Evolutionary conservation across 2,113 vertebrate genomes (phyloP).

Genomic region (Crotophaga sulcirostris): DNA sequence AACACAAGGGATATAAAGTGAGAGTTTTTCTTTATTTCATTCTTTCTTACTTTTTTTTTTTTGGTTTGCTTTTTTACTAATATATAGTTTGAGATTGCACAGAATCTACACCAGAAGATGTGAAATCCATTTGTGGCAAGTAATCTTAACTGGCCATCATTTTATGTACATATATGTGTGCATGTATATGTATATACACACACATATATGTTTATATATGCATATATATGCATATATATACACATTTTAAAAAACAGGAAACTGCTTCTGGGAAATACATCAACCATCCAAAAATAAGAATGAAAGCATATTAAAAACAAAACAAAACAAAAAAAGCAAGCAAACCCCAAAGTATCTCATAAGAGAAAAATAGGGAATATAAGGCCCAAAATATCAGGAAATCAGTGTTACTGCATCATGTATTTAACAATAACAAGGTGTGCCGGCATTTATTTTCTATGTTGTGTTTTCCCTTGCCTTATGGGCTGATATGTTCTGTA

Average conservation of each 20-base stretch:
- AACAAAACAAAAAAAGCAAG: too few species aligned
- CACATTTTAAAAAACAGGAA: constrained; percentile 2
- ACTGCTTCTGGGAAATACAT: constrained; percentile 64
- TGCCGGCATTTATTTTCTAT: constrained; percentile 63
- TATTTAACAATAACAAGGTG: constrained; percentile 48
- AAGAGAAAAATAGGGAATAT: constrained; percentile 63
- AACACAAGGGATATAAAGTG: constrained; percentile 84
- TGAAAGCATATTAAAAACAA: constrained; percentile 46
- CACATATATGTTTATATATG: background rate
- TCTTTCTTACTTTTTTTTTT: constrained; percentile 36
- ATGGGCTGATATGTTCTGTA: constrained; percentile 69
- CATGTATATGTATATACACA: background rate
- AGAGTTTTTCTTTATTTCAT: constrained; percentile 65
- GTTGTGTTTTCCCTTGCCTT: constrained; percentile 73
- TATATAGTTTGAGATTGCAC: constrained; percentile 91
- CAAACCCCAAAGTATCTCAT: constrained; percentile 61
- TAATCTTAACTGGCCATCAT: constrained; percentile 71
- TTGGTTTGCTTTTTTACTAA: constrained; percentile 75
- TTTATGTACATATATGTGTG: background rate
- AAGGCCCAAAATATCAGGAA: constrained; percentile 60
- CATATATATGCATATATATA: background rate
- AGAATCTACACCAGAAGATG: constrained; percentile 88
- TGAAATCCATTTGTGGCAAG: constrained; percentile 72
- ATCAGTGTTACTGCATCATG: constrained; percentile 19
- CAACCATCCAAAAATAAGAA: constrained; percentile 77